phyloP scores from a whole-genome alignment of 1,140 invertebrate genomes.

The Thalassaphorura encarpata region DNA sequence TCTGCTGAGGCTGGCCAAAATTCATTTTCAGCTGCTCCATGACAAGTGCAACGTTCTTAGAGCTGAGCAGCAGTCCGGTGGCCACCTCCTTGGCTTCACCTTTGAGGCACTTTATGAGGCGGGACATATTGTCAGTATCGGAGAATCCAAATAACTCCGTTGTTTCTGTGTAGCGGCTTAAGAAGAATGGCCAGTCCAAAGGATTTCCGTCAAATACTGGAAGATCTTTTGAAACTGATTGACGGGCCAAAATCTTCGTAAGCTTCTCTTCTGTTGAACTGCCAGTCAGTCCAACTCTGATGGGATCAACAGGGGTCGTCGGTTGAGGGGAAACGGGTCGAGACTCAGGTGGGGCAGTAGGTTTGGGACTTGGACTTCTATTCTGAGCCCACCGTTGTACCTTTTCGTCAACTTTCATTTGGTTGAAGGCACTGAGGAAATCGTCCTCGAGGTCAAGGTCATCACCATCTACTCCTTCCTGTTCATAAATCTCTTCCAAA shows the following conservation, averaged over 20 bases:
- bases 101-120: conserved; percentile 1
- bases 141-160: not conserved
- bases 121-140: not conserved
- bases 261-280: not conserved
- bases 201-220: not conserved
- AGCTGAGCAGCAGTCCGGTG: no score
- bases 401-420: no score
- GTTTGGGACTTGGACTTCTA: no score
- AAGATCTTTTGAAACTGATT: not conserved
- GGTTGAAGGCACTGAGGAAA: no score
- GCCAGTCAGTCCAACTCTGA: no score
- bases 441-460: no score
- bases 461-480: no score
- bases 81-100: conserved; percentile 1
- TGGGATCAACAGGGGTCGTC: no score
- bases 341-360: not conserved
- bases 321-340: not conserved
- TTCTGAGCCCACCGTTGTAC: not conserved
- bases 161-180: not conserved
- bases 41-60: not conserved
- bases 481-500: no score
- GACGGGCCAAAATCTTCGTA: not conserved
- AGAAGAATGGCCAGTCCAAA: not conserved
- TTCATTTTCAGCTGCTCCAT: not conserved
- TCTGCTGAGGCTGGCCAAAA: not conserved